Conservation (phyloP, 2,888 invertebrate genomes). For the Drosophila demipolita region DNA sequence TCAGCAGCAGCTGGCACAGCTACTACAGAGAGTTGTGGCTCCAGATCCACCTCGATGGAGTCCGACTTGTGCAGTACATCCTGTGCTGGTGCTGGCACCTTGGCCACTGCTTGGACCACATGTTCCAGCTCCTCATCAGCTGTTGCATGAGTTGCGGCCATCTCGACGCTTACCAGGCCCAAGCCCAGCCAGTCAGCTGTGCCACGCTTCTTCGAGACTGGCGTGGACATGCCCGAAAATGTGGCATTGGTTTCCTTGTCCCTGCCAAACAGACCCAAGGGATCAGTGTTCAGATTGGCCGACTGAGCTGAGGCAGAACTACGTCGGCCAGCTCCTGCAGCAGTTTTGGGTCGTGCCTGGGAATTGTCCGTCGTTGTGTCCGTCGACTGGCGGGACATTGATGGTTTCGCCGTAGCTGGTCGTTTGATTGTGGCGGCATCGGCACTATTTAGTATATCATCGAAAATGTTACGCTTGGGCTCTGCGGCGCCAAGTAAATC, state of each 20-base stretch:
- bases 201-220: conserved; percentile 71
- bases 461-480: conserved; percentile 82
- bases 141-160: conserved; percentile 31
- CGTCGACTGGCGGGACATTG: conserved; percentile 84
- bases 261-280: conserved; percentile 69
- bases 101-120: conserved; percentile 18
- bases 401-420: conserved; percentile 69
- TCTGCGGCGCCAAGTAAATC: conserved; percentile 55
- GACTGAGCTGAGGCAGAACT: conserved; percentile 75
- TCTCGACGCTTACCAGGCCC: conserved; percentile 51
- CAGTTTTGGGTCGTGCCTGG: conserved; percentile 81
- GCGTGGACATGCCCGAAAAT: conserved; percentile 71
- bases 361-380: conserved; percentile 84
- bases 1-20: conserved; percentile 7
- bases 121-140: conserved; percentile 35
- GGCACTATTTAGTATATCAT: conserved; percentile 77
- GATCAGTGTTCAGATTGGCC: conserved; percentile 66
- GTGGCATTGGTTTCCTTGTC: conserved; percentile 68
- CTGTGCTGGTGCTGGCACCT: conserved; percentile 16
- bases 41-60: conserved; percentile 40
- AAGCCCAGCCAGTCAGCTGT: conserved; percentile 84
- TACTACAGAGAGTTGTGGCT: background rate
- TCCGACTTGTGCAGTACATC: conserved; percentile 60
- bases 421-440: conserved; percentile 69
- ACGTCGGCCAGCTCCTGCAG: conserved; percentile 79